Conservation (phyloP, 92 coral and sea anemone species). For the Palythoa heliodiscus region DNA sequence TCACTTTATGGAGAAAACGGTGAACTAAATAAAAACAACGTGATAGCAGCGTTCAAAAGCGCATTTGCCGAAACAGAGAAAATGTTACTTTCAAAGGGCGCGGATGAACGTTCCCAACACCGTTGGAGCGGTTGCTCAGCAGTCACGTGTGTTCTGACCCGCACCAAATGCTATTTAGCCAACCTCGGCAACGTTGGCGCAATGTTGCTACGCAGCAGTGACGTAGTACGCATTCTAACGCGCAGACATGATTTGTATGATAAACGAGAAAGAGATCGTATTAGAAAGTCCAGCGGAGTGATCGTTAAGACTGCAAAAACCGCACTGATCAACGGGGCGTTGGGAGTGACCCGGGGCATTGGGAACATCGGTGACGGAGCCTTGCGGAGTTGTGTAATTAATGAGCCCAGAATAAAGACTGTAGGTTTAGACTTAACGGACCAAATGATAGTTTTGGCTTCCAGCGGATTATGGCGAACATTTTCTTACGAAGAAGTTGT, state of each 20-base stretch:
- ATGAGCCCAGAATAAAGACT: constrained; percentile 74
- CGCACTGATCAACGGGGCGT: constrained; percentile 94
- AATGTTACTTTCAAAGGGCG: constrained; percentile 56
- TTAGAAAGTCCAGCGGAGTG: constrained; percentile 79
- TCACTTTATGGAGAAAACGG: constrained; percentile 32
- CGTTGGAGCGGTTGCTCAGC: constrained; percentile 99
- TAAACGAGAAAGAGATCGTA: constrained; percentile 91
- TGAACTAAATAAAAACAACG: constrained; percentile 42
- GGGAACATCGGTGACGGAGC: constrained; percentile 94
- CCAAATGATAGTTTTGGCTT: constrained; percentile 83
- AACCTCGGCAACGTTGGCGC: constrained; percentile 91
- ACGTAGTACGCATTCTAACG: constrained; percentile 80
- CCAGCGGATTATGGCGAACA: constrained; percentile 93
- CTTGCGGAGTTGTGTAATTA: constrained; percentile 83
- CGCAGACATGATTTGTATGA: constrained; percentile 89
- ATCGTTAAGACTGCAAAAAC: constrained; percentile 92
- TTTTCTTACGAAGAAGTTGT: constrained; percentile 81
- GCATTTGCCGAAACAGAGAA: constrained; percentile 76
- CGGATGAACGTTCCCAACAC: constrained; percentile 73
- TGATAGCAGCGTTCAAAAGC: constrained; percentile 68
- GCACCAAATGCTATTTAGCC: constrained; percentile 77
- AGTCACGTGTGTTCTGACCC: constrained; percentile 84
- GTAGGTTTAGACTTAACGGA: constrained; percentile 63
- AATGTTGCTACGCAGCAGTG: constrained; percentile 74
- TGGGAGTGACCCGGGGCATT: constrained; percentile 89